Percentiles rank a stretch among this genome's conserved stretches.
Evolutionary conservation across 37 sponge, comb jelly and placozoan species (phyloP).

Genomic region (Mnemiopsis leidyi): DNA sequence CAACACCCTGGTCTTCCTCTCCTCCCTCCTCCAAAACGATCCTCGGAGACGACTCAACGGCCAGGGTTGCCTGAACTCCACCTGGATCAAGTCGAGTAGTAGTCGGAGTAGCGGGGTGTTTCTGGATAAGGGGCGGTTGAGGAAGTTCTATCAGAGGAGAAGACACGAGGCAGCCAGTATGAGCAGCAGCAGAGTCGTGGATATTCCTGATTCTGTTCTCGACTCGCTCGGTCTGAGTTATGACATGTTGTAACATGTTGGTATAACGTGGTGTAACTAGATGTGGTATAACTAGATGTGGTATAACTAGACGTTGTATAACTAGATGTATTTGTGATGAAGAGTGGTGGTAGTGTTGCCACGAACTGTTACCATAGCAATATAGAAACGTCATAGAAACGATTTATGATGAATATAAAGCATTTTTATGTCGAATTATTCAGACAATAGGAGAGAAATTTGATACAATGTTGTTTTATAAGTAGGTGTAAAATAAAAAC

Average conservation of each 20-base stretch:
- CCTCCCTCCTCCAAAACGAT: constrained; percentile 46
- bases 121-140: neutral
- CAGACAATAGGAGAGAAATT: too few relatives aligned
- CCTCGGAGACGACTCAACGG: neutral
- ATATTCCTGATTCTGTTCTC: constrained; percentile 26
- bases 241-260: constrained; percentile 37
- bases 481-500: too few relatives aligned
- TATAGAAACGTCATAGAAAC: too few relatives aligned
- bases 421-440: too few relatives aligned
- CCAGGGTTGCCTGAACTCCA: constrained; percentile 42
- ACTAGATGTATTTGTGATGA: too few relatives aligned
- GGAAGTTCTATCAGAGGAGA: neutral
- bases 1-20: constrained; percentile 21
- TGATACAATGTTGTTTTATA: too few relatives aligned
- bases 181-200: neutral
- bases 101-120: neutral
- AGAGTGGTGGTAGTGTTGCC: too few relatives aligned
- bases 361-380: too few relatives aligned
- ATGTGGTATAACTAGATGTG: too few relatives aligned
- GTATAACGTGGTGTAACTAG: too few relatives aligned
- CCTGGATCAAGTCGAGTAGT: neutral
- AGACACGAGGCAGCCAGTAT: neutral
- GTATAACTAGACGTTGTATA: too few relatives aligned
- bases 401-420: too few relatives aligned
- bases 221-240: neutral